A percentile compares a stretch with the other conserved stretches of the same genome.
Conservation (phyloP, 2,888 invertebrate species). For the Clusia tigrina region DNA sequence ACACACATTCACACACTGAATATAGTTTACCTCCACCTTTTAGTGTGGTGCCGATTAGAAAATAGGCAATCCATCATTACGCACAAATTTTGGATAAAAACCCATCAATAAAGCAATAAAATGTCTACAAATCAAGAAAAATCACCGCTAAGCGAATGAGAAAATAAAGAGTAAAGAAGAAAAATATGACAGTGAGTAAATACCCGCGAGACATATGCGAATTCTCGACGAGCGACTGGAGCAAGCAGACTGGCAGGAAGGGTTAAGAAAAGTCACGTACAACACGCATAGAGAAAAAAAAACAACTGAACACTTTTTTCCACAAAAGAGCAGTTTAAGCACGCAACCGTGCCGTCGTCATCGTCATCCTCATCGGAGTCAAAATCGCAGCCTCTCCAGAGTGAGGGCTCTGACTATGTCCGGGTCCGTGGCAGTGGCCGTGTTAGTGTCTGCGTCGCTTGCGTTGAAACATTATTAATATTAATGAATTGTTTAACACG, state of each 20-base stretch:
- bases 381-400: not conserved
- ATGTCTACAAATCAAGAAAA: conserved; percentile 54
- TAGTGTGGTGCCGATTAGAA: not conserved
- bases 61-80: conserved; percentile 39
- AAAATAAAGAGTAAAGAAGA: not conserved
- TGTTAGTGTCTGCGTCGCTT: not conserved
- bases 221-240: not conserved
- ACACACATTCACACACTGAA: no score
- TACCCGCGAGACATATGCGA: conserved; percentile 3
- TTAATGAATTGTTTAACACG: conserved; percentile 58
- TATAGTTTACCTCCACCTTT: no score
- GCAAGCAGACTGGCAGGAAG: conserved; percentile 33
- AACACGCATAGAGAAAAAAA: conserved; percentile 42
- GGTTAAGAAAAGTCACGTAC: conserved; percentile 54
- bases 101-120: conserved; percentile 57
- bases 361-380: not conserved
- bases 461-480: conserved; percentile 49
- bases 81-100: conserved; percentile 53
- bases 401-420: not conserved
- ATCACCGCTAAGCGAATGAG: conserved; percentile 16
- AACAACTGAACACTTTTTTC: not conserved
- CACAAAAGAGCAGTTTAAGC: not conserved
- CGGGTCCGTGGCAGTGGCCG: not conserved
- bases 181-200: conserved; percentile 6
- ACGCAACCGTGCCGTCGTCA: not conserved